These are phyloP conservation scores for Ruditapes philippinarum DNA, from an alignment of 1,140 invertebrate species.

Conservation along the genomic window DNA sequence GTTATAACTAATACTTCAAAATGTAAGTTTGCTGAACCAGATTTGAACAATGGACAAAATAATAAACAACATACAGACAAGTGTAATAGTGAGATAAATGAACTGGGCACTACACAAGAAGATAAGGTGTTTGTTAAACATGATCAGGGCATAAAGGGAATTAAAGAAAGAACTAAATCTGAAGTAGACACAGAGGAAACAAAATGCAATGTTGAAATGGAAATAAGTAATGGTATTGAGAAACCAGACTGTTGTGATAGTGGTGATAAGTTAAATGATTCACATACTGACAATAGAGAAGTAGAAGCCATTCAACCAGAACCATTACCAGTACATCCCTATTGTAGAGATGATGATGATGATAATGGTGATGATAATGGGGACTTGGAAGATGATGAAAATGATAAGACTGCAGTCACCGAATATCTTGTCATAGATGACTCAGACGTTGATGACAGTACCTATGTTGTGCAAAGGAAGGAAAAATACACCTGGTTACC, in stretches of 20 bases:
- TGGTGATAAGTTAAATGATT: background rate
- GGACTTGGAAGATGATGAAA: background rate
- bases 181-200: no score
- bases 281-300: background rate
- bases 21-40: background rate
- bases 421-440: constrained; percentile 76
- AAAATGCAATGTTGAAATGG: background rate
- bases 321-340: constrained; percentile 10
- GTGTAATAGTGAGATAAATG: background rate
- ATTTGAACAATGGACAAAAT: background rate
- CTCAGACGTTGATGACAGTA: constrained; percentile 68
- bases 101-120: no score
- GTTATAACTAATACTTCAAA: no score
- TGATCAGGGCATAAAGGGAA: background rate
- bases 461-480: background rate
- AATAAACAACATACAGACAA: no score
- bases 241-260: background rate
- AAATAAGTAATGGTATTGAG: background rate
- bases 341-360: background rate
- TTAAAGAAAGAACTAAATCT: no score
- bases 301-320: background rate
- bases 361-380: background rate
- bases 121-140: background rate
- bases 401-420: constrained; percentile 61
- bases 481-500: constrained; percentile 71